phyloP scores from a whole-genome alignment of 2,797 vertebrate genomes.

The Fratercula arctica region DNA sequence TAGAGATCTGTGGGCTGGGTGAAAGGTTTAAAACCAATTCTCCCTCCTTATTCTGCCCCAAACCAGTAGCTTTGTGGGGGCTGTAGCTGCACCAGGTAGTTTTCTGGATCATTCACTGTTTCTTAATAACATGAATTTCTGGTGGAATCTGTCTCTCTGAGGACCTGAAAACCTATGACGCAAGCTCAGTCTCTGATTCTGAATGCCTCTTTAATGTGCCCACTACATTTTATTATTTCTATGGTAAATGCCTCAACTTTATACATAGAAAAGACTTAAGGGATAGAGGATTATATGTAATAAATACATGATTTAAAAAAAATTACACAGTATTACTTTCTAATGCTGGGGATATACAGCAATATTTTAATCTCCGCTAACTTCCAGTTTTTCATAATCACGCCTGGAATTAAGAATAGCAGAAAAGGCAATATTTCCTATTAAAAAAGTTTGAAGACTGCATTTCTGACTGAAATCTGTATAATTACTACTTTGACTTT shows the following conservation, averaged over 20 bases:
- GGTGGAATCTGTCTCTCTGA: not conserved
- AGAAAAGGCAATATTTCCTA: constrained; percentile 16
- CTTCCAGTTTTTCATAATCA: not conserved
- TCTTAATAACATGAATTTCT: not conserved
- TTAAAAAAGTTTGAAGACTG: constrained; percentile 39
- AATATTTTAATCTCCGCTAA: constrained; percentile 4
- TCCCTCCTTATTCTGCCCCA: not conserved
- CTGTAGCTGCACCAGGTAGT: not conserved
- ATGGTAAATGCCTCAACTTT: not conserved
- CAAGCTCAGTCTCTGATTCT: not conserved
- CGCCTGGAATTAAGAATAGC: not conserved
- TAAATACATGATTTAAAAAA: not conserved
- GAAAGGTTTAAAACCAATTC: not conserved
- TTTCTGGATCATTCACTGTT: not conserved
- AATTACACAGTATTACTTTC: not conserved
- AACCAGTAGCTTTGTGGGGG: not conserved
- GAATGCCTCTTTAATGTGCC: not conserved
- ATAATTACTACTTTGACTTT: constrained; percentile 71
- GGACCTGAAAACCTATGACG: not conserved
- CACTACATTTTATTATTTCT: not conserved
- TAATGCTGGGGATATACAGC: not conserved
- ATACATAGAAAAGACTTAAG: not conserved
- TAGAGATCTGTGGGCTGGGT: not conserved
- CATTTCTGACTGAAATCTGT: constrained; percentile 46
- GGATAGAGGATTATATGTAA: not conserved